Evolutionary conservation across 2,113 vertebrate genomes (phyloP).

Genomic region (Eclectus roratus): DNA sequence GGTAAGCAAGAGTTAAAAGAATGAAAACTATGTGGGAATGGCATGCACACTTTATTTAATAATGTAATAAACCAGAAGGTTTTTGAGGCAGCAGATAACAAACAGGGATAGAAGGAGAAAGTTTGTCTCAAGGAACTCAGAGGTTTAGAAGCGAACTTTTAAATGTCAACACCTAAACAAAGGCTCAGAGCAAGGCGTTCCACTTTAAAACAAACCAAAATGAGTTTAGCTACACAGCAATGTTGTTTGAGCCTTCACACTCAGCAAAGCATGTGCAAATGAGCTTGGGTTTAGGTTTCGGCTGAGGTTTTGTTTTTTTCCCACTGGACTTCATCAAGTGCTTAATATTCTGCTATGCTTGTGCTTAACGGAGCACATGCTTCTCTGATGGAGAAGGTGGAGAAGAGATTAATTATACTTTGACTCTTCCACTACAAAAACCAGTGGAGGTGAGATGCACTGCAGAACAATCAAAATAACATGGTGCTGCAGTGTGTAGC

Average conservation of each 20-base stretch:
- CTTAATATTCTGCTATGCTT: background rate
- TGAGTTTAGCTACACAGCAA: background rate
- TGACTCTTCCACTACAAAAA: background rate
- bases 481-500: background rate
- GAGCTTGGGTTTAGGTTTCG: background rate
- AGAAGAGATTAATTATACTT: background rate
- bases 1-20: background rate
- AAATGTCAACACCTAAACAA: background rate
- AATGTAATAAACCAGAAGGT: background rate
- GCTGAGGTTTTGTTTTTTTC: background rate
- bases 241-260: background rate
- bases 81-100: background rate
- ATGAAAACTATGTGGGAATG: background rate
- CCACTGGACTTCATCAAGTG: background rate
- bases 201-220: background rate
- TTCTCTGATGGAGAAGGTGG: background rate
- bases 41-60: background rate
- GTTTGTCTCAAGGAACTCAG: background rate
- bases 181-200: background rate
- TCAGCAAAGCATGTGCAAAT: background rate
- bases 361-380: background rate
- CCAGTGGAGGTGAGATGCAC: background rate
- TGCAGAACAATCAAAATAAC: background rate
- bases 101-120: background rate
- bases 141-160: background rate